Evolutionary conservation across 1,140 invertebrate species (phyloP).

Genomic region (Nautilus pompilius): DNA sequence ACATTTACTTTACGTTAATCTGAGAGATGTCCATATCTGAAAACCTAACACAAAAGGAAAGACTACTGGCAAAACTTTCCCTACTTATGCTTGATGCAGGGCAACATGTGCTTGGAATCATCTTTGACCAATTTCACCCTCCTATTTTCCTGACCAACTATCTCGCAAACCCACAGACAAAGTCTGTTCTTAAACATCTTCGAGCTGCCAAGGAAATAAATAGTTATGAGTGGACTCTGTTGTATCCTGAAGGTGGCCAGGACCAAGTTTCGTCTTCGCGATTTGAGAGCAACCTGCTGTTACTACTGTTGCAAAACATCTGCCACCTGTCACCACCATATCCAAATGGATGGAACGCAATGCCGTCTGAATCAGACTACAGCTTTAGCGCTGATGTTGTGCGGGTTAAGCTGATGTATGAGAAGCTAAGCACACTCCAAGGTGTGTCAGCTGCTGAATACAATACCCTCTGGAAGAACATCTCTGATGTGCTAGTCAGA

Average conservation of each 20-base stretch:
- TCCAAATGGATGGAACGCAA: constrained; percentile 37
- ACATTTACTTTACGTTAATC: no score
- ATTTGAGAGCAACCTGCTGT: constrained; percentile 30
- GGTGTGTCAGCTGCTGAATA: constrained; percentile 28
- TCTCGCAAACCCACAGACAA: constrained; percentile 31
- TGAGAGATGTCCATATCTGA: no score
- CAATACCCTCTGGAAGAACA: constrained; percentile 29
- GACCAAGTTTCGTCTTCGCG: constrained; percentile 28
- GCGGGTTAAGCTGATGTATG: constrained; percentile 28
- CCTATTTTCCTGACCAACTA: constrained; percentile 33
- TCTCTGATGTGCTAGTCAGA: constrained; percentile 29
- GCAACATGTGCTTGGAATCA: constrained; percentile 23
- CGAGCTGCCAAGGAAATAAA: constrained; percentile 28
- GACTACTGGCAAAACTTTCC: constrained; percentile 34
- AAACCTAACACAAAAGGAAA: no score
- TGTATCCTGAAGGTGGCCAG: constrained; percentile 31
- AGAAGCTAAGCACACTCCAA: constrained; percentile 12
- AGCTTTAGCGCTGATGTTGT: constrained; percentile 42
- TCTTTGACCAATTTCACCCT: constrained; percentile 42
- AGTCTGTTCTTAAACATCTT: constrained; percentile 24
- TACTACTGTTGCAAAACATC: constrained; percentile 37
- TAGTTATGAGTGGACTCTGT: no score
- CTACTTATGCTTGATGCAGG: constrained; percentile 41
- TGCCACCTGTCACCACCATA: constrained; percentile 46
- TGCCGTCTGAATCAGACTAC: constrained; percentile 32